Evolutionary conservation across 2,888 invertebrate genomes (phyloP), one percentile per base, ranked within the genome.

Genomic region (Ornithoptera priamus): DNA sequence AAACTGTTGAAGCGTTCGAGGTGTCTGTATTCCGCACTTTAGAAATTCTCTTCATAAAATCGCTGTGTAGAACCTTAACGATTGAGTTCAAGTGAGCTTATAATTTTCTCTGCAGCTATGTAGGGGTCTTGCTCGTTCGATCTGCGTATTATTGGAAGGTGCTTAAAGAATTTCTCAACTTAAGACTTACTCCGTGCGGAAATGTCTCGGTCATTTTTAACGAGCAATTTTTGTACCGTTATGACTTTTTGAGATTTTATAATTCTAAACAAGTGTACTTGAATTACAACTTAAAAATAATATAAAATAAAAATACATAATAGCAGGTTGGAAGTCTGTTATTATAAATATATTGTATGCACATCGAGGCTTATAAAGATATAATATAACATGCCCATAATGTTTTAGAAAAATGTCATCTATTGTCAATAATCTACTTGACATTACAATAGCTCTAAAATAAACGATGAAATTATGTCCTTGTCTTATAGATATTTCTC

Each of bases 1-100:
- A 92, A 91, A 92, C 92, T 91, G 90, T 89, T 88, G 87, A 88
- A 89, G 86, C 87, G 86, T 85, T 81, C 87, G 89, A 90, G 89
- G 90, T 90, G 91, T 90, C 91, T 89, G 86, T 89, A 88, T 91
- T 90, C 86, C 86, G 82, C 83, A 86, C 82, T 78, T 84, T 77
- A 85, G 80, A 84, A 90, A 90, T 89, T 89, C 86, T 85, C 87
- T 87, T 85, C 85, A 85, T 83, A 83, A 86, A 90, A 89, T 83
- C 82, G 82, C 81, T 82, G 81, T 74, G 76, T 83, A 86, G 81
- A 85, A 86, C 87, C 86, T 80, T 85, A 75, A 75, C 85, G 82
- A 88, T 87, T 83, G 84, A 83, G 80, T 84, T 81, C 77, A 80
- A 87, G 85, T 81, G 85, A 82, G 83, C 85, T 83, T 88, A 89